A percentile compares a stretch with the other conserved stretches of the same genome.
Conservation (phyloP, 2,888 invertebrate genomes). For the Camptogramma bilineatum region DNA sequence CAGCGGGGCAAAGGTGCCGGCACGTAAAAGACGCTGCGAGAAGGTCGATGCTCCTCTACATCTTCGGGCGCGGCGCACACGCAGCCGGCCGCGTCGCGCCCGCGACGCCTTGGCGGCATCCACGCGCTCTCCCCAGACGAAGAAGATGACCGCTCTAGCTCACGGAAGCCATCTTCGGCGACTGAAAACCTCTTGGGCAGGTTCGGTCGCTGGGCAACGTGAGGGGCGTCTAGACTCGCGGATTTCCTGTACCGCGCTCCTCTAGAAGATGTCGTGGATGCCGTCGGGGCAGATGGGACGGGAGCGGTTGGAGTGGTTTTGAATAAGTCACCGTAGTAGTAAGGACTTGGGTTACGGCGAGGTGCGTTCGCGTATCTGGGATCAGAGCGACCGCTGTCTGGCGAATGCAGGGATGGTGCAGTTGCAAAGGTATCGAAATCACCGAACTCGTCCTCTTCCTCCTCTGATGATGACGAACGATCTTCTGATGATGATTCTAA, state of each 20-base stretch:
- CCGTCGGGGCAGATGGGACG: slow-evolving; percentile 80
- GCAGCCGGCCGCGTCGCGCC: slow-evolving; percentile 89
- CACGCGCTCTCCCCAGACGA: slow-evolving; percentile 85
- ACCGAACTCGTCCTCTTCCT: slow-evolving; percentile 86
- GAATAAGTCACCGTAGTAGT: slow-evolving; percentile 93
- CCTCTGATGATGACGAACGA: slow-evolving; percentile 83
- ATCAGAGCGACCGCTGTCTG: slow-evolving; percentile 88
- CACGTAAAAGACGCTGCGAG: slow-evolving; percentile 89
- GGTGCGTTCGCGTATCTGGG: slow-evolving; percentile 84
- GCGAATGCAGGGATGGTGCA: slow-evolving; percentile 88
- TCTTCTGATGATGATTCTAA: slow-evolving; percentile 79
- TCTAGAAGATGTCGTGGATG: slow-evolving; percentile 75
- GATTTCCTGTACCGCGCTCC: slow-evolving; percentile 89
- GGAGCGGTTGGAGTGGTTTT: slow-evolving; percentile 76
- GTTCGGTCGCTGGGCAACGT: slow-evolving; percentile 86
- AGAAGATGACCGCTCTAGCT: slow-evolving; percentile 82
- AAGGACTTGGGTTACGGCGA: slow-evolving; percentile 91
- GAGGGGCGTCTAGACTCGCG: slow-evolving; percentile 90
- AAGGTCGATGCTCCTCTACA: slow-evolving; percentile 87
- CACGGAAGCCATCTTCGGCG: slow-evolving; percentile 88
- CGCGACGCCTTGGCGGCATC: slow-evolving; percentile 91
- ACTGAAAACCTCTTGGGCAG: slow-evolving; percentile 89
- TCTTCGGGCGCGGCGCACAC: slow-evolving; percentile 90
- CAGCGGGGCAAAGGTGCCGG: slow-evolving; percentile 88
- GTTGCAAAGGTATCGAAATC: slow-evolving; percentile 80